phyloP scores from a whole-genome alignment of 2,888 invertebrate species.

The Cheilosia pagana region DNA sequence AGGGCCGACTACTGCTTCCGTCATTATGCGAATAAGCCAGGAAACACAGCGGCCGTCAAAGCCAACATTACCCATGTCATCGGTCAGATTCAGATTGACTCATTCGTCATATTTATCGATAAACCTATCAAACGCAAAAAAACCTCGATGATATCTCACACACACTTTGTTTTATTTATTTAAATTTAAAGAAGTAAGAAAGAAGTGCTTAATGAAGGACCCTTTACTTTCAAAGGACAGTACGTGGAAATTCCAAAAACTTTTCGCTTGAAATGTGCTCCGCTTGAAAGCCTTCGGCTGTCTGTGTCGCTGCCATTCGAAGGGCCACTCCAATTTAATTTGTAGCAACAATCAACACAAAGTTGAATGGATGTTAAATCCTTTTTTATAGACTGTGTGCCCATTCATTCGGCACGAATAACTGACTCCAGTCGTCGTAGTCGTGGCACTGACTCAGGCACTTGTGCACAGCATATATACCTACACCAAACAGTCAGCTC shows the following conservation, averaged over 20 bases:
- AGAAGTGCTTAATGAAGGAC: too few relatives aligned
- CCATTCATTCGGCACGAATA: slow-evolving; percentile 40
- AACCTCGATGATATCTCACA: too few relatives aligned
- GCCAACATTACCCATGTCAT: too few relatives aligned
- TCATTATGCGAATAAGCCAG: too few relatives aligned
- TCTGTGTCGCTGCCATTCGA: not conserved
- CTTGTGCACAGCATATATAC: not conserved
- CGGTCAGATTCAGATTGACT: too few relatives aligned
- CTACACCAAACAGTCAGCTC: not conserved
- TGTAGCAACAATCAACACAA: slow-evolving; percentile 38
- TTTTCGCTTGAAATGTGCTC: slow-evolving; percentile 36
- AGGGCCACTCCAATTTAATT: slow-evolving; percentile 44
- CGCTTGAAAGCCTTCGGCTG: not conserved
- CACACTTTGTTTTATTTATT: too few relatives aligned
- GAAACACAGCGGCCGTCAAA: too few relatives aligned
- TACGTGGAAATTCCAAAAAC: not conserved
- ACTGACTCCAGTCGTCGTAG: not conserved
- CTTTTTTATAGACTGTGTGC: slow-evolving; percentile 29
- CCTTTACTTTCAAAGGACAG: too few relatives aligned
- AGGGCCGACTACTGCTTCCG: too few relatives aligned
- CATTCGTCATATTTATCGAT: too few relatives aligned
- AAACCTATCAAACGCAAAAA: too few relatives aligned
- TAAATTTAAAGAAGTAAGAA: too few relatives aligned
- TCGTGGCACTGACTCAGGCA: not conserved
- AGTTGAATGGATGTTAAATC: slow-evolving; percentile 47